Conservation (phyloP, 2,113 vertebrate species). For the Planiliza haematocheilus region DNA sequence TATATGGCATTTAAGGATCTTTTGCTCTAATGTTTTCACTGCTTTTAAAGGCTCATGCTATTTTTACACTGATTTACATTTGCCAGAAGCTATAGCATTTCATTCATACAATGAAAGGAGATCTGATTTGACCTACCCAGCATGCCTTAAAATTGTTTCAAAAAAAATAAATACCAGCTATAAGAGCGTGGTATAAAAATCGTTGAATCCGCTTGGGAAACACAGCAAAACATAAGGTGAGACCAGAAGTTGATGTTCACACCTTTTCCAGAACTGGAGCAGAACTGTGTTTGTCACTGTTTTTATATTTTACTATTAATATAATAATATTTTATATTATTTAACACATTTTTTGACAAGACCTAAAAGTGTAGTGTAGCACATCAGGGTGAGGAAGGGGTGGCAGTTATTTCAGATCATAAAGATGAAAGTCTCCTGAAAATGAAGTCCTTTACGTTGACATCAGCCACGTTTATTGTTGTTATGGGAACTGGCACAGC, state of each 20-base stretch:
- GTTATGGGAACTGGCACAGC: not conserved
- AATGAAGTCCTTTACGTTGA: not conserved
- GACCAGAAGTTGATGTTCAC: not conserved
- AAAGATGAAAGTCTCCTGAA: not conserved
- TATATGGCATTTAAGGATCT: not conserved
- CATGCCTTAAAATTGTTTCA: too few relatives aligned
- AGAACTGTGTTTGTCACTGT: not conserved
- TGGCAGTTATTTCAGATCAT: too few relatives aligned
- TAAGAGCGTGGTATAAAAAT: too few relatives aligned
- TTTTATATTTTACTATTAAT: too few relatives aligned
- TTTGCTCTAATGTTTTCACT: constrained; percentile 6
- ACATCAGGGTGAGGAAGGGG: too few relatives aligned
- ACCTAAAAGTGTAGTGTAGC: too few relatives aligned
- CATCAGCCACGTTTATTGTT: not conserved
- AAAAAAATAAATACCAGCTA: too few relatives aligned
- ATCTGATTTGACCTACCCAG: too few relatives aligned
- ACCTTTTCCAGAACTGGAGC: not conserved
- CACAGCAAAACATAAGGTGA: too few relatives aligned
- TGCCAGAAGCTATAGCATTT: not conserved
- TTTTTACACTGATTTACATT: not conserved
- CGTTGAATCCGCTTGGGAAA: too few relatives aligned
- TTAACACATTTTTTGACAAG: too few relatives aligned
- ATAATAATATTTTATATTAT: too few relatives aligned
- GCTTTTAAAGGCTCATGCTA: not conserved
- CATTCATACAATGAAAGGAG: not conserved